A percentile compares a stretch with the other conserved stretches of the same genome.
Evolutionary conservation across 2,888 invertebrate genomes (phyloP).

Genomic region (Thysanoteuthis rhombus): DNA sequence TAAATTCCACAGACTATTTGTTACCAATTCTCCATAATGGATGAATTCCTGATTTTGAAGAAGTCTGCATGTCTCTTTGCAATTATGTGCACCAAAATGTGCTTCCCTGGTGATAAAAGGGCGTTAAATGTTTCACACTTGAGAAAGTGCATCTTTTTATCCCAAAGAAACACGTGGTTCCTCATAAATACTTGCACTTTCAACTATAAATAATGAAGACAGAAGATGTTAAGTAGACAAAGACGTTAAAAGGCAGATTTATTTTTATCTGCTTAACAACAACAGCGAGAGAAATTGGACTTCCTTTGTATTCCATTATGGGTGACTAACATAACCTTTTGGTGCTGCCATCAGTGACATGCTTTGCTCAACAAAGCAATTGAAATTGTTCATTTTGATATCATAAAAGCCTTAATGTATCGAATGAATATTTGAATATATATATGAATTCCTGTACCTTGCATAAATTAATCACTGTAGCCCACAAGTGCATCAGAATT

Average conservation of each 20-base stretch:
- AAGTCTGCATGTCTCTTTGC: not conserved
- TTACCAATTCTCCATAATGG: not conserved
- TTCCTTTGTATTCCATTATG: not conserved
- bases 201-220: not conserved
- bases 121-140: not conserved
- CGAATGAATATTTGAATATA: no score
- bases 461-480: no score
- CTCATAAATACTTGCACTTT: not conserved
- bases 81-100: not conserved
- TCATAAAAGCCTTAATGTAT: no score
- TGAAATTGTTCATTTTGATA: no score
- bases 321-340: no score
- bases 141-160: not conserved
- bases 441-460: no score
- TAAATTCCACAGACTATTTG: not conserved
- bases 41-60: not conserved
- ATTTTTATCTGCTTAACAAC: not conserved
- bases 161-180: not conserved
- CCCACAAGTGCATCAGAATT: no score
- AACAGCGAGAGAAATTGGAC: not conserved
- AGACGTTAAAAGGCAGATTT: not conserved
- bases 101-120: not conserved
- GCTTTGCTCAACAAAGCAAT: no score
- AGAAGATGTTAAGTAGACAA: not conserved
- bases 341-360: no score